Percentiles rank a stretch among this genome's conserved stretches.
Evolutionary conservation across 2,113 vertebrate genomes (phyloP).

Genomic region (Tetrao urogallus): DNA sequence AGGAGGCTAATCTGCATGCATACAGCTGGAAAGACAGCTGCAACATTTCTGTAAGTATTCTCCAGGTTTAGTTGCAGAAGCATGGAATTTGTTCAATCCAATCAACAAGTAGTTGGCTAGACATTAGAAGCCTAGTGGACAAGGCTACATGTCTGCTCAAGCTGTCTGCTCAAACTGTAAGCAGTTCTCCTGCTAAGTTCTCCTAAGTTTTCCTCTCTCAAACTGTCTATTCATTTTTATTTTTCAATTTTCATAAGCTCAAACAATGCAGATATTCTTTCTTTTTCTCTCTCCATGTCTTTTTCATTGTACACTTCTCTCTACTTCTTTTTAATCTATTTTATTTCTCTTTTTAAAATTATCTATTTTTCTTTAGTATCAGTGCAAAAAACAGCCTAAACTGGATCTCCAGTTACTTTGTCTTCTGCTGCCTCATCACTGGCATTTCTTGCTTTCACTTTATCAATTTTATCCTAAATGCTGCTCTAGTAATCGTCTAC

Average conservation of each 20-base stretch:
- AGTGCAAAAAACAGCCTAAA: not conserved
- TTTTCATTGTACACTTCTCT: not conserved
- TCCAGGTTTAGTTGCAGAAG: not conserved
- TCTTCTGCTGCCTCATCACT: not conserved
- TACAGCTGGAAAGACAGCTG: not conserved
- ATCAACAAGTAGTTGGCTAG: not conserved
- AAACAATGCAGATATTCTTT: not conserved
- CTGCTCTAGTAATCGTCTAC: slow-evolving; percentile 1
- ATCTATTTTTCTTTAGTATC: not conserved
- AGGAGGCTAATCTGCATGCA: not conserved
- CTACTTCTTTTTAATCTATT: not conserved
- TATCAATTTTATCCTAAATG: slow-evolving; percentile 11
- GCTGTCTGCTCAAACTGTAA: not conserved
- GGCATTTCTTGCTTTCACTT: not conserved
- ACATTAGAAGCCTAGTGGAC: not conserved
- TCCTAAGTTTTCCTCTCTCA: not conserved
- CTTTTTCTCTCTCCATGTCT: not conserved
- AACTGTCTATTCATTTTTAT: not conserved
- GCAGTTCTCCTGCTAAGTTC: too few relatives aligned
- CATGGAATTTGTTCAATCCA: not conserved
- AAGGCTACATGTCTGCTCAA: not conserved
- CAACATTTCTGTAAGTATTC: not conserved
- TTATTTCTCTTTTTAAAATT: not conserved
- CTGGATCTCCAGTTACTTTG: not conserved
- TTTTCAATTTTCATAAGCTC: not conserved